Base-by-base conservation (phyloP, 2,797 vertebrate species). In the Ispidina lecontei region DNA sequence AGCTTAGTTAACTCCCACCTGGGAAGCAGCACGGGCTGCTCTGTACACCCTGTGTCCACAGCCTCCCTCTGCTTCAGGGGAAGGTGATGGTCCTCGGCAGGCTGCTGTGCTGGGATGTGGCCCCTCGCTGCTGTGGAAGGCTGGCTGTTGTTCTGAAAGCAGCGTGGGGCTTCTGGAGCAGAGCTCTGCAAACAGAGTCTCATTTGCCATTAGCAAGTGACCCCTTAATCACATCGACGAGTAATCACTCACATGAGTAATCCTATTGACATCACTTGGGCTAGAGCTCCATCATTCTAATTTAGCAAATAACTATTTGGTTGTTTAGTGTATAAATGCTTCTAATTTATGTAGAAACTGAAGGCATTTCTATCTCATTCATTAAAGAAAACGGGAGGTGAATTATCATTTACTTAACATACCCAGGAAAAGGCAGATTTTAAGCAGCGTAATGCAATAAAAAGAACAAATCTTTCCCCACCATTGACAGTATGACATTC, bases 21-120 rank as follows among this genome's bases (percentile, higher is more conserved):
- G 39, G 12, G 8, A 29, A 41, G 72, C 0, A 4, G 1, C 20
- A 8, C 0, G 1, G 33, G 25, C 29, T 80, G 56, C 19, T 74
- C 7, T 31, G 33, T 21, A 11, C 37, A 3, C 10, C 4, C 21
- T 0, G 1, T 17, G n/a, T 29, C 14, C 0, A 0, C 4, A 8
- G 56, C 10, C 23, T 29, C 51, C 39, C 15, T 35, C 22, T 41
- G 47, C 37, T 2, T 1, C 35, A 9, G 19, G 29, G 29, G 7
- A 14, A 21, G 0, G 9, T 4, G 10, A 3, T 18, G 59, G 25
- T 10, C 33, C 44, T 21, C 0, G 3, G 33, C 22, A 59, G 14
- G 6, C 59, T 29, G 31, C 54, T 46, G 35, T 4, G 0, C 4
- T 1, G 1, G 25, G 68, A 51, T 4, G 6, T 6, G 13, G 47